Evolutionary conservation across 2,888 invertebrate genomes (phyloP).

Genomic region (Perizoma affinitatum): DNA sequence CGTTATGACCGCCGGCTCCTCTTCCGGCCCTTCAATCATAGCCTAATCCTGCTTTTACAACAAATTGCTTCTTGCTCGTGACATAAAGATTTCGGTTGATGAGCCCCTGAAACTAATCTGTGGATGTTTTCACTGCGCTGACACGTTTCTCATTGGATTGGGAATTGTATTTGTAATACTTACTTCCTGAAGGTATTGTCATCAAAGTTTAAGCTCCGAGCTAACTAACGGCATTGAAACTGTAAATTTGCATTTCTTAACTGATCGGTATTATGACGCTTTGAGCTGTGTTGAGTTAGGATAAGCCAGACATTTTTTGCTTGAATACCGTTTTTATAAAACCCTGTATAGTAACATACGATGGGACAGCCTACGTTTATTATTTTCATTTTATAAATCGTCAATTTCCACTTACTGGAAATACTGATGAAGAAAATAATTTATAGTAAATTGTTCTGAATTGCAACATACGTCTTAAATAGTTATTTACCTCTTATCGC

Average conservation of each 20-base stretch:
- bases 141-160: constrained; percentile 50
- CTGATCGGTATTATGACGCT: too few relatives aligned
- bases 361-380: too few relatives aligned
- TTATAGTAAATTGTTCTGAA: too few relatives aligned
- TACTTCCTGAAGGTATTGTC: constrained; percentile 14
- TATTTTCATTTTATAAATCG: too few relatives aligned
- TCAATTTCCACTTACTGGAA: too few relatives aligned
- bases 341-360: too few relatives aligned
- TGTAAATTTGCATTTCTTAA: constrained; percentile 15
- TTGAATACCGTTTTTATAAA: too few relatives aligned
- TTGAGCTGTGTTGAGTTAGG: constrained; percentile 2
- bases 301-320: too few relatives aligned
- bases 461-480: too few relatives aligned
- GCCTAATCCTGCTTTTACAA: constrained; percentile 45
- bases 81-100: constrained; percentile 43
- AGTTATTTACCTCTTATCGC: too few relatives aligned
- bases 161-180: constrained; percentile 22
- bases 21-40: constrained; percentile 42
- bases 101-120: constrained; percentile 50
- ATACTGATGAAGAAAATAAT: too few relatives aligned
- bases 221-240: constrained; percentile 10
- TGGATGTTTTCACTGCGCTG: constrained; percentile 40
- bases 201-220: constrained; percentile 12
- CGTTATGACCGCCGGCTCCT: constrained; percentile 27
- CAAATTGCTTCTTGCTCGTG: constrained; percentile 43